Percentiles rank a stretch among this genome's conserved stretches.
phyloP scores from a whole-genome alignment of 2,797 vertebrate genomes.

The Mus caroli region DNA sequence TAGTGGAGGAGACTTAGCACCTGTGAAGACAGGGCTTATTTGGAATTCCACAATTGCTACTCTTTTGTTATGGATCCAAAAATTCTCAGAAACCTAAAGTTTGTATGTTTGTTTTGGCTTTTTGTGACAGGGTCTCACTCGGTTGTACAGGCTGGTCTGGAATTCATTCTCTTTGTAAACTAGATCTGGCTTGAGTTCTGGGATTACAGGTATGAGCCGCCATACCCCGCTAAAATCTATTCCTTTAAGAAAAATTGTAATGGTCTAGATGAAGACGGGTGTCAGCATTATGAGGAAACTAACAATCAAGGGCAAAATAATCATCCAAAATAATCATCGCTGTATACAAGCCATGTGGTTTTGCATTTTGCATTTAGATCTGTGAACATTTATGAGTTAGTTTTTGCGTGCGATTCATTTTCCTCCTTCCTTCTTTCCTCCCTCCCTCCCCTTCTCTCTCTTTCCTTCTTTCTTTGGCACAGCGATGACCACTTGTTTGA shows the following conservation, averaged over 20 bases:
- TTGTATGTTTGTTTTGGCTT: background rate
- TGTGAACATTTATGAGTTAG: constrained; percentile 11
- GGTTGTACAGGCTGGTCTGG: background rate
- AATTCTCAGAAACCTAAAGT: constrained; percentile 24
- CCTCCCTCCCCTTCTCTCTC: background rate
- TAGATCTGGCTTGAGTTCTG: background rate
- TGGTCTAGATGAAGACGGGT: background rate
- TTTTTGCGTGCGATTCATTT: constrained; percentile 51
- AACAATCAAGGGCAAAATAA: background rate
- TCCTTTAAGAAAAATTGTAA: constrained; percentile 13
- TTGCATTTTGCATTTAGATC: constrained; percentile 42
- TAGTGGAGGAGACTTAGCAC: background rate
- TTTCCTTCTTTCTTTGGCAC: background rate
- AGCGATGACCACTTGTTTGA: background rate
- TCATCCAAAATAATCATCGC: background rate
- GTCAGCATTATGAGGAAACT: background rate
- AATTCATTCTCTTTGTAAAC: background rate
- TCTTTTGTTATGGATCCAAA: constrained; percentile 15
- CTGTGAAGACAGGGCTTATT: background rate
- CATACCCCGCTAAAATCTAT: background rate
- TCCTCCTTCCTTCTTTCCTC: background rate
- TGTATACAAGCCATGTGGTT: background rate
- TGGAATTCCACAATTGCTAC: background rate
- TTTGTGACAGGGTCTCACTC: background rate
- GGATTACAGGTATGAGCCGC: background rate